Evolutionary conservation across 2,113 vertebrate species (phyloP).

Genomic region (Sterna hirundo): DNA sequence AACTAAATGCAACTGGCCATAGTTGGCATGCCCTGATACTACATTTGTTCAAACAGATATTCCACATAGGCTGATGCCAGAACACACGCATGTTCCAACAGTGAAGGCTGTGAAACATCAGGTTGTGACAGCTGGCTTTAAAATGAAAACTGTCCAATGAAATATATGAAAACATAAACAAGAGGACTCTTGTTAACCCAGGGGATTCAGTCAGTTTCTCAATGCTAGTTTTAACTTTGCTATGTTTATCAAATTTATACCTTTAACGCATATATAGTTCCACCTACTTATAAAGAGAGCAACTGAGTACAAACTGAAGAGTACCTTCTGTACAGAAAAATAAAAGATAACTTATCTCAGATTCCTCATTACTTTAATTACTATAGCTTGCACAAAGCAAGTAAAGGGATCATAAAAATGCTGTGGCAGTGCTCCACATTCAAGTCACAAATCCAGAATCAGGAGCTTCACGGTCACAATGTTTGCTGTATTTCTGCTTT

Average conservation of each 20-base stretch:
- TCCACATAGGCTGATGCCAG: conserved; percentile 24
- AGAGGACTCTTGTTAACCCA: conserved; percentile 22
- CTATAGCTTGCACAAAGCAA: not conserved
- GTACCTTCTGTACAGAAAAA: not conserved
- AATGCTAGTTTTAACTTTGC: conserved; percentile 4
- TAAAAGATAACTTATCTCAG: not conserved
- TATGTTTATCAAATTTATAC: not conserved
- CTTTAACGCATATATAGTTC: not conserved
- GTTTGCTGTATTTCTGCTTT: not conserved
- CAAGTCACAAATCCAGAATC: not conserved
- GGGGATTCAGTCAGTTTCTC: conserved; percentile 35
- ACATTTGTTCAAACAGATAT: conserved; percentile 56
- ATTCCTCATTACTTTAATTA: not conserved
- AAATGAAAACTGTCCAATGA: conserved; percentile 60
- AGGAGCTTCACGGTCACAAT: not conserved
- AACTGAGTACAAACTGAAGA: not conserved
- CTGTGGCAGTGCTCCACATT: not conserved
- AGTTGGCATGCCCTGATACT: not conserved
- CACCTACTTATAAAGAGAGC: not conserved
- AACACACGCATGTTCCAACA: conserved; percentile 34
- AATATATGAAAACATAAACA: conserved; percentile 63
- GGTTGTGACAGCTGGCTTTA: conserved; percentile 61
- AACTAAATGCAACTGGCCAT: conserved; percentile 50
- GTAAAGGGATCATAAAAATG: not conserved
- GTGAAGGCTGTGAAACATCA: conserved; percentile 61